These are phyloP conservation scores for Dicyrtomina minuta DNA, from an alignment of 2,888 invertebrate species.

Conservation along the genomic window DNA sequence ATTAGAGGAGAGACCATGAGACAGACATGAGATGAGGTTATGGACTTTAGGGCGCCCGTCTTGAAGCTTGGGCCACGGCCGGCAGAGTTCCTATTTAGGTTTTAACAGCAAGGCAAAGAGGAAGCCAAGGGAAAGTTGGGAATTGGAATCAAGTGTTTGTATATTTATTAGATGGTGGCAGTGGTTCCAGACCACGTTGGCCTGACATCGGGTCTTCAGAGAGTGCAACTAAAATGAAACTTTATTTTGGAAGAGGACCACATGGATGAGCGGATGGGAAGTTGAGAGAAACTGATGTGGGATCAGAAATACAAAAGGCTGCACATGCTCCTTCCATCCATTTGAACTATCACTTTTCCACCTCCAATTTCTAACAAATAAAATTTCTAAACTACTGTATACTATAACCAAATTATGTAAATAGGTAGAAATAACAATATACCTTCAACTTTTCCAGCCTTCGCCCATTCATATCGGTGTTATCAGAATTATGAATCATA, in stretches of 20 bases:
- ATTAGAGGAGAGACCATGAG: too few relatives aligned
- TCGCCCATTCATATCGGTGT: too few relatives aligned
- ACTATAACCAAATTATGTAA: too few relatives aligned
- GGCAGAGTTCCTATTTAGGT: too few relatives aligned
- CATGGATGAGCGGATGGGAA: conserved; percentile 8
- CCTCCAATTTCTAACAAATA: neutral
- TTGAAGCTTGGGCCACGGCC: too few relatives aligned
- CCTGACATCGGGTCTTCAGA: conserved; percentile 17
- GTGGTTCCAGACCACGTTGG: conserved; percentile 6
- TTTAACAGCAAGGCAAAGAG: too few relatives aligned
- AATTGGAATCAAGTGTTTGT: neutral
- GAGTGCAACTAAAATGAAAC: conserved; percentile 9
- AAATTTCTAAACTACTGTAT: too few relatives aligned
- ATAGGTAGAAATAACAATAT: too few relatives aligned
- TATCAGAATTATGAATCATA: too few relatives aligned
- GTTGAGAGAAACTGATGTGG: neutral
- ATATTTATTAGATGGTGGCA: conserved; percentile 7
- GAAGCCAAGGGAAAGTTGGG: neutral
- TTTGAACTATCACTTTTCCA: neutral
- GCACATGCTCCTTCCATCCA: neutral
- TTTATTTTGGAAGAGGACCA: conserved; percentile 3
- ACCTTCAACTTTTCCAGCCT: too few relatives aligned
- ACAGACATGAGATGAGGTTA: too few relatives aligned
- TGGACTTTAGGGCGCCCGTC: too few relatives aligned
- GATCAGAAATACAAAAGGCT: neutral